Evolutionary conservation across 35 echinoderm and acorn worm genomes (phyloP).

Genomic region (Chiridota heheva): DNA sequence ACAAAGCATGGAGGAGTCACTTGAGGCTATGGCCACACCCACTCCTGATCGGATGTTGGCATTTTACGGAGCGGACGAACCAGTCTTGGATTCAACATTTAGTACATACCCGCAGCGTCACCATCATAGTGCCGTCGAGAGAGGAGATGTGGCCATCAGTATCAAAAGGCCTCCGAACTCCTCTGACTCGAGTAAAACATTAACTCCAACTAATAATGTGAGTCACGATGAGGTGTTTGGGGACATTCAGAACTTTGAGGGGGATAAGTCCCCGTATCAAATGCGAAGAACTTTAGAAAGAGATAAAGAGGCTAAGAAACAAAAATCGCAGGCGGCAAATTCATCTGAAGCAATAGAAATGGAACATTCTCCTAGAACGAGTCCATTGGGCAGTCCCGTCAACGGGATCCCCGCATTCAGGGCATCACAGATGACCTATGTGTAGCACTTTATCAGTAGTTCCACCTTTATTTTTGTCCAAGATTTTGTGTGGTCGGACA

Average conservation of each 20-base stretch:
- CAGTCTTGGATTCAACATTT: constrained; percentile 35
- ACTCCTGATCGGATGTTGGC: constrained; percentile 34
- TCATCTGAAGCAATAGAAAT: too few species aligned
- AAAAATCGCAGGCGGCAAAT: too few species aligned
- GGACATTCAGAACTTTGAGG: constrained; percentile 48
- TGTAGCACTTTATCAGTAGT: too few species aligned
- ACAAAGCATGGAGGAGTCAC: constrained; percentile 88
- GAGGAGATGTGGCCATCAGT: constrained; percentile 22
- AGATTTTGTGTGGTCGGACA: too few species aligned
- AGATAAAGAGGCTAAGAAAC: too few species aligned
- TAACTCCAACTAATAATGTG: constrained; percentile 28
- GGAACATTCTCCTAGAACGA: too few species aligned
- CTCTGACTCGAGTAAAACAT: constrained; percentile 38
- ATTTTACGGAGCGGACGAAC: constrained; percentile 45
- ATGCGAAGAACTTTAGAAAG: constrained; percentile 26
- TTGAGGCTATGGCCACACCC: constrained; percentile 72
- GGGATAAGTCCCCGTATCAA: constrained; percentile 37
- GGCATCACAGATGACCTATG: too few species aligned
- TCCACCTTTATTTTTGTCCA: too few species aligned
- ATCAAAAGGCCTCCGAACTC: constrained; percentile 30
- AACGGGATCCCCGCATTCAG: too few species aligned
- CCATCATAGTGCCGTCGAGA: constrained; percentile 20
- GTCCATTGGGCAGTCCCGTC: too few species aligned
- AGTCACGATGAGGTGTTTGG: constrained; percentile 30
- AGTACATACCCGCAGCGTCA: constrained; percentile 20